These are phyloP conservation scores for Sciurus vulgaris DNA, from an alignment of 2,797 vertebrate genomes.

Conservation along the genomic window DNA sequence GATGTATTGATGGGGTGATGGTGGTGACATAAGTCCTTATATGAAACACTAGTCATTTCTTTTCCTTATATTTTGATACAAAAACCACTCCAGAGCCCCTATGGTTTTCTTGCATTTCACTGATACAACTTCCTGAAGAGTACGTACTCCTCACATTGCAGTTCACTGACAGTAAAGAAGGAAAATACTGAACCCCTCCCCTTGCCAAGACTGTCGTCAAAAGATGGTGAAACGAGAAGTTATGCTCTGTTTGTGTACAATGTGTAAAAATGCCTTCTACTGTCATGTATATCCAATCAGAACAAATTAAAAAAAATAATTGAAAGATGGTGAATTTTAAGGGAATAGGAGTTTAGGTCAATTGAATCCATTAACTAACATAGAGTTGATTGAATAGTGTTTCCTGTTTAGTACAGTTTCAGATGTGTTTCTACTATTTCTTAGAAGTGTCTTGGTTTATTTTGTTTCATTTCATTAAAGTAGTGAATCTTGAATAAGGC, in stretches of 20 bases:
- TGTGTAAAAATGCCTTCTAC: no score
- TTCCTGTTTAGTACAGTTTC: not conserved
- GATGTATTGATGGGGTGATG: no score
- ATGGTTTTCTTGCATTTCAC: not conserved
- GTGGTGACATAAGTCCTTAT: not conserved
- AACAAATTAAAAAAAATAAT: no score
- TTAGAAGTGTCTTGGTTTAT: not conserved
- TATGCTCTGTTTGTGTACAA: no score
- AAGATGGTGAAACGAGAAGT: not conserved
- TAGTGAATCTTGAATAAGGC: slow-evolving; percentile 1
- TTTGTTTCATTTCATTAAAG: slow-evolving; percentile 28
- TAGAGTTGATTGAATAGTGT: not conserved
- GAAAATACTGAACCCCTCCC: not conserved
- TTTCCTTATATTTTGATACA: not conserved
- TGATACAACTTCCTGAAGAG: not conserved
- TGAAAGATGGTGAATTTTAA: not conserved
- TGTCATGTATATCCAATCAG: no score
- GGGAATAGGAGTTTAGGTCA: not conserved
- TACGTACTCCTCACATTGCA: not conserved
- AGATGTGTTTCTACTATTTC: not conserved
- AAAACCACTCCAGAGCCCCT: not conserved
- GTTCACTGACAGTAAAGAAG: not conserved
- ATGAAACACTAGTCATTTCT: not conserved
- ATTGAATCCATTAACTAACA: not conserved
- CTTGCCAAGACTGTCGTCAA: not conserved